These are phyloP conservation scores for Xestobium rufovillosum DNA, from an alignment of 2,888 invertebrate species.

Conservation along the genomic window DNA sequence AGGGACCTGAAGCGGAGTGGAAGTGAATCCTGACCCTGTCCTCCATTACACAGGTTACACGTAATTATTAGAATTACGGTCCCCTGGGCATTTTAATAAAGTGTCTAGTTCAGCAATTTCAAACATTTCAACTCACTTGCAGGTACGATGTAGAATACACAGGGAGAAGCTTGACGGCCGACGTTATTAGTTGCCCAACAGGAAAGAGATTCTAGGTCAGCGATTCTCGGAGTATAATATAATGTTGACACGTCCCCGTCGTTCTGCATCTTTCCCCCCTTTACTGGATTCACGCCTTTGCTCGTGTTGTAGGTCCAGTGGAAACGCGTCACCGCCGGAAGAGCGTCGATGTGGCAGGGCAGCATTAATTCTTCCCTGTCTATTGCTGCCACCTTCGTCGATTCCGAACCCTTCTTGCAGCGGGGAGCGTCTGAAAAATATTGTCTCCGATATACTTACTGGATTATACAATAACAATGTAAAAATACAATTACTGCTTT, in stretches of 20 bases:
- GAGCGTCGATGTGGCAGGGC: conserved; percentile 75
- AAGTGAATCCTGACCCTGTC: too few species aligned
- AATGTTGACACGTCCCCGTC: conserved; percentile 47
- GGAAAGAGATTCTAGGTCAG: conserved; percentile 72
- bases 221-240: conserved; percentile 48
- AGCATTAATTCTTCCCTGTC: conserved; percentile 66
- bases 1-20: too few species aligned
- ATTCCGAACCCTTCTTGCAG: conserved; percentile 64
- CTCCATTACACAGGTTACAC: too few species aligned
- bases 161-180: conserved; percentile 73
- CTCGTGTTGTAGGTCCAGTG: conserved; percentile 83
- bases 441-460: too few species aligned
- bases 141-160: conserved; percentile 72
- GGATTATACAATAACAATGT: too few species aligned
- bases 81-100: too few species aligned
- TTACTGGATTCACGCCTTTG: conserved; percentile 61
- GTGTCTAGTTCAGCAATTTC: not conserved
- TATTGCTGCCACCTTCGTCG: conserved; percentile 63
- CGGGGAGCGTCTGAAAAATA: conserved; percentile 68
- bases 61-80: too few species aligned
- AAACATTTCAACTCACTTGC: conserved; percentile 61
- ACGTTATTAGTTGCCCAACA: conserved; percentile 85
- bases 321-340: conserved; percentile 64
- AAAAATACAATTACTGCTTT: too few species aligned
- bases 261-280: conserved; percentile 52